Conservation (phyloP, 2,888 invertebrate species). For the Parapristionchus giblindavisi region DNA sequence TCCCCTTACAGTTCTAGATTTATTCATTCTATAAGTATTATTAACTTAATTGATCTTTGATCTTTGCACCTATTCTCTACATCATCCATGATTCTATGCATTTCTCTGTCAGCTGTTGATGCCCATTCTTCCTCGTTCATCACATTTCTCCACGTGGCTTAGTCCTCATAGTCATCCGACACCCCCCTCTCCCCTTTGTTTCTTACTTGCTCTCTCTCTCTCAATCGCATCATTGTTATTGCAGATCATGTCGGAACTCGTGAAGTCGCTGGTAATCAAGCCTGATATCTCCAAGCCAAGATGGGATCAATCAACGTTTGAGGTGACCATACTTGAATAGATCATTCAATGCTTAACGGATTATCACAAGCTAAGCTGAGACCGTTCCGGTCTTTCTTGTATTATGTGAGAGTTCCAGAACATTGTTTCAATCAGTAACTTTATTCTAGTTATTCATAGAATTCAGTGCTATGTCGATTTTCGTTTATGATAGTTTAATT, state of each 20-base stretch:
- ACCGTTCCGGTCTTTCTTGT: too few species aligned
- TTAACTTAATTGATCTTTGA: too few species aligned
- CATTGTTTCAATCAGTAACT: not conserved
- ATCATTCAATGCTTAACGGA: too few species aligned
- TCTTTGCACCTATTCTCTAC: too few species aligned
- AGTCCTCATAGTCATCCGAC: not conserved
- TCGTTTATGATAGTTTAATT: too few species aligned
- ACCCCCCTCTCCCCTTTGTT: not conserved
- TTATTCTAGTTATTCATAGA: not conserved
- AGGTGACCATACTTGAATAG: too few species aligned
- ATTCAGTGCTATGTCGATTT: too few species aligned
- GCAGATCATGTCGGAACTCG: conserved; percentile 55
- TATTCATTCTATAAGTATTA: too few species aligned
- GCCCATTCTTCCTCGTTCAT: conserved; percentile 7
- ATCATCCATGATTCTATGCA: not conserved
- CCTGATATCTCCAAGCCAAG: conserved; percentile 84
- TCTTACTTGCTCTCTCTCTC: not conserved
- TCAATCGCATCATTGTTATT: not conserved
- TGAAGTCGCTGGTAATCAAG: conserved; percentile 50
- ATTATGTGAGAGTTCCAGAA: too few species aligned
- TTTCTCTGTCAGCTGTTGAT: conserved; percentile 1
- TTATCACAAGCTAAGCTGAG: too few species aligned
- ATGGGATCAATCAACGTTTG: conserved; percentile 90
- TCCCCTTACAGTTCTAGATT: too few species aligned
- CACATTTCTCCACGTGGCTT: conserved; percentile 19